Evolutionary conservation across 2,113 vertebrate species (phyloP).

Genomic region (Riparia riparia): DNA sequence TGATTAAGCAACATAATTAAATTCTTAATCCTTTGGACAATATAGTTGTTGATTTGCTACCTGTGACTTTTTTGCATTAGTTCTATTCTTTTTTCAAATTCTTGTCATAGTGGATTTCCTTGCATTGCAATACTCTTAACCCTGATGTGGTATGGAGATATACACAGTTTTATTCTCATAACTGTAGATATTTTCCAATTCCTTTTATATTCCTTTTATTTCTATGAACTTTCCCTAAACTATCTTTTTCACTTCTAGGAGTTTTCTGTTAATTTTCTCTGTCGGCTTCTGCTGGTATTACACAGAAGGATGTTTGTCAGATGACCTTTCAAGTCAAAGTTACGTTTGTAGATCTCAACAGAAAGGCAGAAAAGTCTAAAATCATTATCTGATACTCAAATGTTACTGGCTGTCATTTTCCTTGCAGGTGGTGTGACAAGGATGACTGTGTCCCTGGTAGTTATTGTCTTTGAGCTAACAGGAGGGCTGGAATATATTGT

Average conservation of each 20-base stretch:
- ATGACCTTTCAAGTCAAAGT: neutral
- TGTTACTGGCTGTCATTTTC: neutral
- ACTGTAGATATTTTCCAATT: neutral
- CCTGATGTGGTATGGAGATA: neutral
- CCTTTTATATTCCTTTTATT: too few species aligned
- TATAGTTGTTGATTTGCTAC: neutral
- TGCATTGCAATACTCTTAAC: neutral
- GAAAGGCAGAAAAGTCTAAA: neutral
- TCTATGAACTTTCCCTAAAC: neutral
- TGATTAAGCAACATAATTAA: neutral
- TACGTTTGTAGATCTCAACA: neutral
- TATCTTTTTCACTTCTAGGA: neutral
- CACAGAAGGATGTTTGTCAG: neutral
- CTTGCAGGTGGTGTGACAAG: constrained; percentile 93
- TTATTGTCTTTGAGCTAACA: constrained; percentile 98
- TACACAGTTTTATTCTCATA: neutral
- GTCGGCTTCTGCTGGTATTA: neutral
- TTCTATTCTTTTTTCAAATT: neutral
- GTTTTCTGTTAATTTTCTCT: neutral
- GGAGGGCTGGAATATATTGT: constrained; percentile 98
- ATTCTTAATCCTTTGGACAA: neutral
- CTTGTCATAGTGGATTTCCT: neutral
- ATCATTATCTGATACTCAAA: neutral
- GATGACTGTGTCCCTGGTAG: constrained; percentile 97
- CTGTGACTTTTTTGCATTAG: neutral